Evolutionary conservation across 2,888 invertebrate species (phyloP).

Genomic region (Pyrrhia umbra): DNA sequence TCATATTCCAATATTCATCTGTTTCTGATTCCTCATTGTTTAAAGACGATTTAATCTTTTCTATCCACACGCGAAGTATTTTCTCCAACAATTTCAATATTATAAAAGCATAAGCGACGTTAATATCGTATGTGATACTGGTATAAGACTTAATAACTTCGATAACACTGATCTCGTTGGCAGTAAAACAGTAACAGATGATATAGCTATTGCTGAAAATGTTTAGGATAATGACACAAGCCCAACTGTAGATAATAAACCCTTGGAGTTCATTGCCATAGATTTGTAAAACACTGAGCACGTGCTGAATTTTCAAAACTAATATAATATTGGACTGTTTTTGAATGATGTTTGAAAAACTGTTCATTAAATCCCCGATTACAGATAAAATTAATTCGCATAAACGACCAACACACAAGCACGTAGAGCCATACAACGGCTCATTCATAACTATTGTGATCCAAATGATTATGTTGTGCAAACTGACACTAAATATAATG

Average conservation of each 20-base stretch:
- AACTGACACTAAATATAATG: neutral
- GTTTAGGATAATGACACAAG: neutral
- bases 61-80: neutral
- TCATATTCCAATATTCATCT: neutral
- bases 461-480: neutral
- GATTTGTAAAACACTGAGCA: slow-evolving; percentile 3
- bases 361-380: slow-evolving; percentile 7
- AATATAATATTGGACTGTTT: slow-evolving; percentile 10
- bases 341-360: neutral
- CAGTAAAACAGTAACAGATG: neutral
- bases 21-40: neutral
- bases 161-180: neutral
- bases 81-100: neutral
- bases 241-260: neutral
- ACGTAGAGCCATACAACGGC: neutral
- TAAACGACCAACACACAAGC: neutral
- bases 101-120: neutral
- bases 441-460: neutral
- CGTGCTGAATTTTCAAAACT: slow-evolving; percentile 25
- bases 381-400: neutral
- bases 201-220: neutral
- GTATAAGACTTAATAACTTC: neutral
- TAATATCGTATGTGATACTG: neutral
- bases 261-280: neutral
- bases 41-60: neutral